Conservation (phyloP, 2,113 vertebrate species). For the Coregonus clupeaformis region DNA sequence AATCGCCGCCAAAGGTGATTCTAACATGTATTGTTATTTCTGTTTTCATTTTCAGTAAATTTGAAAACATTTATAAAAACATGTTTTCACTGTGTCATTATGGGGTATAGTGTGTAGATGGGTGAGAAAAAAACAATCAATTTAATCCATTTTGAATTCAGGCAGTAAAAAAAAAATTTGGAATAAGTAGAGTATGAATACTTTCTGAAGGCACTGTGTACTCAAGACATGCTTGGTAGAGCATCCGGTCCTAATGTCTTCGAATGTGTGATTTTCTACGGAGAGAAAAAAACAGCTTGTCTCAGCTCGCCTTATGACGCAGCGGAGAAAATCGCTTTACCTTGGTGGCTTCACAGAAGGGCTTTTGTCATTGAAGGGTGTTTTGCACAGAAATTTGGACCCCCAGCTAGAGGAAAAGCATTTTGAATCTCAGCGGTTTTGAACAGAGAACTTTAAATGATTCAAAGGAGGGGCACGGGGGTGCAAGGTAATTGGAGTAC, state of each 20-base stretch:
- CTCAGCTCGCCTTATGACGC: slow-evolving; percentile 3
- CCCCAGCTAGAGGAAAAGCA: slow-evolving; percentile 12
- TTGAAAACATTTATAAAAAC: too few relatives aligned
- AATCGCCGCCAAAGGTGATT: too few relatives aligned
- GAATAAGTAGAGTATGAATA: too few relatives aligned
- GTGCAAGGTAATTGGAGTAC: slow-evolving; percentile 31
- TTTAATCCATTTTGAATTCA: too few relatives aligned
- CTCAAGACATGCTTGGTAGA: too few relatives aligned
- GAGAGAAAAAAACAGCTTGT: slow-evolving; percentile 7
- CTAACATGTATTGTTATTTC: too few relatives aligned
- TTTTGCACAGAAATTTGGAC: slow-evolving; percentile 13
- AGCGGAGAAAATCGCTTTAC: neutral
- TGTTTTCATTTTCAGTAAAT: too few relatives aligned
- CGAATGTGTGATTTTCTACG: neutral
- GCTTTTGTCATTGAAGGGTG: neutral
- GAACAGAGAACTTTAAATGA: slow-evolving; percentile 21
- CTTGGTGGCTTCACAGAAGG: neutral
- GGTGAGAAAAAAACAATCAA: too few relatives aligned
- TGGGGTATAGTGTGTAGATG: too few relatives aligned
- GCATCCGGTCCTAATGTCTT: neutral
- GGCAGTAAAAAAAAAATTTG: too few relatives aligned
- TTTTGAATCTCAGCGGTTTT: slow-evolving; percentile 1
- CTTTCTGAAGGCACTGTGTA: too few relatives aligned
- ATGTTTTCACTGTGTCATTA: too few relatives aligned
- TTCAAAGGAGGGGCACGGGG: neutral